A percentile compares a stretch with the other conserved stretches of the same genome.
Evolutionary conservation across 2,113 vertebrate species (phyloP).

Genomic region (Empidonax traillii): DNA sequence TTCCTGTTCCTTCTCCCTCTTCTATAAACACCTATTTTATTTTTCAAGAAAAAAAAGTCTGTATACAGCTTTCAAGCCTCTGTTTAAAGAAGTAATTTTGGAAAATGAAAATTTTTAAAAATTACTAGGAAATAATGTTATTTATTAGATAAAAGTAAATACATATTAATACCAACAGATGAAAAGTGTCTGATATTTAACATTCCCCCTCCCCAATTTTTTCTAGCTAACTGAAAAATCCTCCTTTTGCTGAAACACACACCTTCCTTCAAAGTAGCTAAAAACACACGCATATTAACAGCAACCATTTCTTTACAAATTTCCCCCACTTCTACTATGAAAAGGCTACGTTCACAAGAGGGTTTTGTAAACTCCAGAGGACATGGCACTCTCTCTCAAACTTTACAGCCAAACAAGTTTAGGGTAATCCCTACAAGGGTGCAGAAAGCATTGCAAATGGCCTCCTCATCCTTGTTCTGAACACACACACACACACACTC

Average conservation of each 20-base stretch:
- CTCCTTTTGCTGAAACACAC: background rate
- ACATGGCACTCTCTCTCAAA: background rate
- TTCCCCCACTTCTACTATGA: background rate
- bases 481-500: background rate
- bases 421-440: background rate
- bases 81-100: background rate
- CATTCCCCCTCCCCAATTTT: fast-evolving
- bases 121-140: background rate
- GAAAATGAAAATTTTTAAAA: background rate
- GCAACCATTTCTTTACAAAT: background rate
- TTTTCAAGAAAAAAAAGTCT: background rate
- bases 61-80: background rate
- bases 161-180: background rate
- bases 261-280: background rate
- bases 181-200: background rate
- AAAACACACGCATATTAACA: background rate
- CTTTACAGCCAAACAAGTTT: background rate
- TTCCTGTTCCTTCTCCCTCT: background rate
- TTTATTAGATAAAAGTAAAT: background rate
- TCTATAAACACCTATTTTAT: background rate
- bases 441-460: background rate
- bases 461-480: background rate
- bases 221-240: background rate
- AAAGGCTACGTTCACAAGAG: background rate
- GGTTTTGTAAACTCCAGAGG: background rate